Percentiles rank a stretch among this genome's conserved stretches.
phyloP scores from a whole-genome alignment of 2,797 vertebrate species.

The Diceros bicornis region DNA sequence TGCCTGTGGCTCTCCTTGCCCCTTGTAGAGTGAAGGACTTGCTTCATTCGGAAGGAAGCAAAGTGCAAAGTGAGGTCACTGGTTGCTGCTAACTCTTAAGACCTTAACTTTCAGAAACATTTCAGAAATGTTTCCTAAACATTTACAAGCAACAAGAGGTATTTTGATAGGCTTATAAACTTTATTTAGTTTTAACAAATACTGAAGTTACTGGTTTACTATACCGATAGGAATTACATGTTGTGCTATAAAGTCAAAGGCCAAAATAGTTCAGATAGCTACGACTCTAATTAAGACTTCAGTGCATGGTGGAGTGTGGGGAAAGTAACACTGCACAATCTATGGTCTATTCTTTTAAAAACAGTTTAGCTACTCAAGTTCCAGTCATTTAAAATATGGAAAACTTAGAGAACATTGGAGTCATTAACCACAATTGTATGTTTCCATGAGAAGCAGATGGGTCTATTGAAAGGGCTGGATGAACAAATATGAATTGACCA shows the following conservation, averaged over 20 bases:
- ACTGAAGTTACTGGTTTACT: constrained; percentile 91
- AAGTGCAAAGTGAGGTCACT: constrained; percentile 73
- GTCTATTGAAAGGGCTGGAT: constrained; percentile 36
- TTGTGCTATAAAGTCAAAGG: constrained; percentile 91
- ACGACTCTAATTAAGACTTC: constrained; percentile 89
- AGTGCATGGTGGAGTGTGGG: constrained; percentile 86
- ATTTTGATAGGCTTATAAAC: constrained; percentile 92
- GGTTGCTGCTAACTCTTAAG: constrained; percentile 63
- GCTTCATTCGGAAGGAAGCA: constrained; percentile 55
- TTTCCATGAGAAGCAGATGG: constrained; percentile 70
- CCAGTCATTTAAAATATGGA: constrained; percentile 73
- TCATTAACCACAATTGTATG: constrained; percentile 63
- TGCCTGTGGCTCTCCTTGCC: not conserved
- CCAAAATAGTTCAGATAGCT: constrained; percentile 92
- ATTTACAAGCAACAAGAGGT: constrained; percentile 90
- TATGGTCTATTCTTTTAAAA: constrained; percentile 82
- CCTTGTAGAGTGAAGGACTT: not conserved
- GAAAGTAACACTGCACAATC: constrained; percentile 77
- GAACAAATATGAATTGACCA: constrained; percentile 64
- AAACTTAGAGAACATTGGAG: constrained; percentile 80
- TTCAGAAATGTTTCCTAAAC: constrained; percentile 90
- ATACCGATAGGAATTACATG: constrained; percentile 89
- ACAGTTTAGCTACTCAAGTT: constrained; percentile 84
- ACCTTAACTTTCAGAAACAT: constrained; percentile 85
- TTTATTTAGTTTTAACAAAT: constrained; percentile 90